Base-by-base conservation (phyloP, 2,888 invertebrate genomes). In the Hyposoter dolosus region DNA sequence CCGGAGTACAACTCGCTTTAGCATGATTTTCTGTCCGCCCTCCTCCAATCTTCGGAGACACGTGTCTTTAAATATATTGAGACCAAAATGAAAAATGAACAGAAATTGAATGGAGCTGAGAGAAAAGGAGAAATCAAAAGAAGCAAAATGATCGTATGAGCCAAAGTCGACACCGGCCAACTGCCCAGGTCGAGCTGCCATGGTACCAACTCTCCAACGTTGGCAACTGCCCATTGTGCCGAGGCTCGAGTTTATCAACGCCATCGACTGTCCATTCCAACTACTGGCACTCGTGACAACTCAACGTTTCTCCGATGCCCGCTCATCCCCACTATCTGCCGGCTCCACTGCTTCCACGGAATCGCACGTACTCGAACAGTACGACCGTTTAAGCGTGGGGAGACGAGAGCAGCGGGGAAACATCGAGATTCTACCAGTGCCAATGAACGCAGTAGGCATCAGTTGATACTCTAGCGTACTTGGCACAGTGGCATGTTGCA, bases 41-140 rank as follows among this genome's bases (percentile, higher is more conserved):
- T 65, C 71, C n/a, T 15, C 12, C 43, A 32, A 40, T 65, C 69
- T 40, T 47, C 28, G 12, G 17, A 68, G 40, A 72, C 77, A 66
- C 60, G 71, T 47, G 50, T 5, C 7, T 35, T 7, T 5, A 32
- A 63, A 50, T 35, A 50, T 35, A 32, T 9, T 7, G 19, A 56
- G 35, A 17, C 15, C 40, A 45, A 17, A 32, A 9, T 47, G 15
- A 23, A 9, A 9, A 17, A 50, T 15, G 17, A 43, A 69, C n/a
- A 28, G 45, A 45, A 68, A 68, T 28, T 12, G 0, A n/a, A 19
- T n/a, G 35, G 3, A n/a, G n/a, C 10, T 40, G n/a, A n/a, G 5
- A 10, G 19, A 40, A 66, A 66, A 40, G 23, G 19, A n/a, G 12
- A 28, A 43, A 43, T 17, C 5, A 53, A 53, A 63, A 43, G 1